Evolutionary conservation across 1,140 invertebrate genomes (phyloP), one percentile per base, ranked within the genome.

Genomic region (Drosophila guanche): DNA sequence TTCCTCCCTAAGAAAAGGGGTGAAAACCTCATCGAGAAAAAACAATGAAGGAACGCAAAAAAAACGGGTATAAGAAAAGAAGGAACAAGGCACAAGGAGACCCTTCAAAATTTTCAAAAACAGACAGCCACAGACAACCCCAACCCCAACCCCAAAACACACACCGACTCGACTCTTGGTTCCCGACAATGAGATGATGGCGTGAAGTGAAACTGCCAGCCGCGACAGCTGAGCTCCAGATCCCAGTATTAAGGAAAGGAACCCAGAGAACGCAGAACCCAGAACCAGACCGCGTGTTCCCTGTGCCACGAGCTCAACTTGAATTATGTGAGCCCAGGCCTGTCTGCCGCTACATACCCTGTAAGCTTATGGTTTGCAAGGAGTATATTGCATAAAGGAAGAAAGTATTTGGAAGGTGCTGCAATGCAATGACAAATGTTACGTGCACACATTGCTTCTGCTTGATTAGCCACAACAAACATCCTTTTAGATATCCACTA

Each of bases 121-220:
- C 29, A 52, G 54, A 62, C 74, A 83, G 63, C 29, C 68, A 71
- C 59, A 41, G 73, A 68, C 52, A 77, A 50, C 10, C 51, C 41
- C 22, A 51, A 27, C 7, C 52, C 52, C 53, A 33, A 12, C 4
- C 12, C 41, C 37, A 58, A 20, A 62, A 62, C 41, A 16, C 50
- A 16, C 27, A 25, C 55, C 57, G 47, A 50, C 46, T 10, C 10
- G 16, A 20, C 16, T 20, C 16, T 20, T 20, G 33, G 33, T 37
- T 4, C 10, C 10, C 10, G 33, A 37, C 33, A 37, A 37, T 37
- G 8, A 37, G 56, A 56, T 41, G 66, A 57, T 74, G 80, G 81
- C 80, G 80, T 85, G 80, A 85, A 85, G 81, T 86, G 55, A 84
- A 81, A 69, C 81, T 86, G 81, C 81, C 81, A 85, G 81, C 66